Evolutionary conservation across 2,888 invertebrate species (phyloP).

Genomic region (Eristalis pertinax): DNA sequence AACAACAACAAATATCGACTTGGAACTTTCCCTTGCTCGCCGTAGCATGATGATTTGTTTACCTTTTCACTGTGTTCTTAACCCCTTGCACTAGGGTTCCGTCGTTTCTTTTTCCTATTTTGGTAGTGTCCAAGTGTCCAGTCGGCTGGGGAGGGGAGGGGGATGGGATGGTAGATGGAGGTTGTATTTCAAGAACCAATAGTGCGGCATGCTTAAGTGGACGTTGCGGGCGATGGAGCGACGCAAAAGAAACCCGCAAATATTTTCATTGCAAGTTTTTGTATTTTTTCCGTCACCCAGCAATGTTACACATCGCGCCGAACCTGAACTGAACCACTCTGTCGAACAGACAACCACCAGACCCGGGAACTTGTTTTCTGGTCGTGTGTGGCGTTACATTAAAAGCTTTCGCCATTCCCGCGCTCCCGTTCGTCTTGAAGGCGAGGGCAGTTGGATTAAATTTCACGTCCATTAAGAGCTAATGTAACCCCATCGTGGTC

Average conservation of each 20-base stretch:
- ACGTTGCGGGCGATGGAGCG: slow-evolving; percentile 1
- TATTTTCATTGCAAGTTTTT: slow-evolving; percentile 26
- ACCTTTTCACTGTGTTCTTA: slow-evolving; percentile 49
- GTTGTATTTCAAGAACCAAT: slow-evolving; percentile 41
- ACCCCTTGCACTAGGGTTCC: background rate
- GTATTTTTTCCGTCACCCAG: background rate
- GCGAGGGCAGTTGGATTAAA: slow-evolving; percentile 55
- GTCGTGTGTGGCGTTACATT: slow-evolving; percentile 55
- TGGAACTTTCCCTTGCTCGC: slow-evolving; percentile 66
- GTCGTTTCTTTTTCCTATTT: slow-evolving; percentile 15
- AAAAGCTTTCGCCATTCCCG: slow-evolving; percentile 48
- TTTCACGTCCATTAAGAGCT: slow-evolving; percentile 70
- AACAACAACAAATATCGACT: background rate
- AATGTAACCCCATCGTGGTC: slow-evolving; percentile 39
- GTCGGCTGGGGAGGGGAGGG: background rate
- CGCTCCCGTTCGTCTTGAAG: slow-evolving; percentile 14
- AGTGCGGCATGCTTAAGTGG: slow-evolving; percentile 50
- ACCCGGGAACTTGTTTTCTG: background rate
- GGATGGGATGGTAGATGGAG: background rate
- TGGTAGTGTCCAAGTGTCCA: slow-evolving; percentile 55
- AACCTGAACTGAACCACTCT: slow-evolving; percentile 31
- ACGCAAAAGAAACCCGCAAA: slow-evolving; percentile 29
- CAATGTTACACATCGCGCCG: slow-evolving; percentile 17
- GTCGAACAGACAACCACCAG: background rate
- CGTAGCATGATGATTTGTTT: slow-evolving; percentile 74